Percentiles rank a stretch among this genome's conserved stretches.
These are phyloP conservation scores for Proterorhinus semilunaris DNA, from an alignment of 2,113 vertebrate genomes.

Conservation along the genomic window DNA sequence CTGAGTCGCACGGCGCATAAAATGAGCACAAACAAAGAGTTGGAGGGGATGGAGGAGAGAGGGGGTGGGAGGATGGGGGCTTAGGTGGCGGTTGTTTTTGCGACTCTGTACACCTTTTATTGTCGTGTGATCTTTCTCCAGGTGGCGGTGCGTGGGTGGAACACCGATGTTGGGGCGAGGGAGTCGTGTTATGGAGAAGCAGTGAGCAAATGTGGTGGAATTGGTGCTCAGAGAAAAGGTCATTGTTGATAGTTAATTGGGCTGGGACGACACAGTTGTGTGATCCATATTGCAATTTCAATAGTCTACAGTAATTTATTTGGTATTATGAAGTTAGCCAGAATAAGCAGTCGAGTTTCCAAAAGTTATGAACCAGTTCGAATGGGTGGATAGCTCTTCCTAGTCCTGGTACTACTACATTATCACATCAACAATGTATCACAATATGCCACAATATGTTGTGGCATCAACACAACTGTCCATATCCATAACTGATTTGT, in stretches of 20 bases:
- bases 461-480: too few relatives aligned
- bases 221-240: not conserved
- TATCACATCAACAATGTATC: too few relatives aligned
- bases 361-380: too few relatives aligned
- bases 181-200: not conserved
- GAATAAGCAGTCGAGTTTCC: too few relatives aligned
- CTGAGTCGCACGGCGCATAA: constrained; percentile 82
- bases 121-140: not conserved
- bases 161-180: not conserved
- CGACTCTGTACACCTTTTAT: not conserved
- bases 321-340: too few relatives aligned
- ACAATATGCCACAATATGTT: too few relatives aligned
- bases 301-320: too few relatives aligned
- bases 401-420: too few relatives aligned
- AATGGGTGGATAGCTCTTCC: too few relatives aligned
- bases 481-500: too few relatives aligned
- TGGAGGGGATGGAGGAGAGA: constrained; percentile 32
- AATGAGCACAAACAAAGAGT: constrained; percentile 84
- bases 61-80: not conserved
- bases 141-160: not conserved
- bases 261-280: too few relatives aligned
- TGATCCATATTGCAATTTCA: not conserved
- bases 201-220: not conserved
- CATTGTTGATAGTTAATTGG: too few relatives aligned
- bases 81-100: constrained; percentile 39